Conservation (phyloP, 2,888 invertebrate species). For the Falcaria lacertinaria region DNA sequence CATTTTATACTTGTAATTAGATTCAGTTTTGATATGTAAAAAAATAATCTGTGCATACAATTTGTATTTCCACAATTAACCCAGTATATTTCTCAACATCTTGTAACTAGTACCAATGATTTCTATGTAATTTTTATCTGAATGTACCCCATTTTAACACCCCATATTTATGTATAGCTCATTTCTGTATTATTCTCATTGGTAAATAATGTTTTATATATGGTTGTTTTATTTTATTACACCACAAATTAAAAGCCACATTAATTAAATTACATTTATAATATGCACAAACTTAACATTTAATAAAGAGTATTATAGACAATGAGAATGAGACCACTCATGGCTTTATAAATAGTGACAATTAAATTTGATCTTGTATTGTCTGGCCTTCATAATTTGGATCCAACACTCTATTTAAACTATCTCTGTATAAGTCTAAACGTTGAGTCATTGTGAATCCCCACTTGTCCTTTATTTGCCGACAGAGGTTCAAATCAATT, state of each 20-base stretch:
- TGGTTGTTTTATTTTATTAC: conserved; percentile 52
- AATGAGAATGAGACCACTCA: no score
- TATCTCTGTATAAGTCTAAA: conserved; percentile 92
- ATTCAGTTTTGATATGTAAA: no score
- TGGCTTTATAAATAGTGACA: conserved; percentile 3
- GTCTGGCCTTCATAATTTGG: conserved; percentile 56
- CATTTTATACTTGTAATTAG: no score
- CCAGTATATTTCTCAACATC: no score
- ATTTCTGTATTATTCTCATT: conserved; percentile 75
- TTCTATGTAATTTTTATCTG: conserved; percentile 34
- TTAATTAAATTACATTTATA: conserved; percentile 13
- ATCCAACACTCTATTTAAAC: conserved; percentile 72
- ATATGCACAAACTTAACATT: no score
- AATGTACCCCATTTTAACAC: conserved; percentile 58
- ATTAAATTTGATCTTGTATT: conserved; percentile 18
- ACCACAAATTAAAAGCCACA: conserved; percentile 4
- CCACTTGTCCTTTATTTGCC: conserved; percentile 97
- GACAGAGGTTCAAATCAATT: conserved; percentile 95
- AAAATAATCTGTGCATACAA: no score
- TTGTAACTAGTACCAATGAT: no score
- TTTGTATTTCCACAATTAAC: no score
- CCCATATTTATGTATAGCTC: conserved; percentile 72
- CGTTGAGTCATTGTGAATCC: conserved; percentile 98
- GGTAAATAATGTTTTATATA: conserved; percentile 72
- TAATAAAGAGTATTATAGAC: no score